These are phyloP conservation scores for Anthoscopus minutus DNA, from an alignment of 2,113 vertebrate genomes.

Conservation along the genomic window DNA sequence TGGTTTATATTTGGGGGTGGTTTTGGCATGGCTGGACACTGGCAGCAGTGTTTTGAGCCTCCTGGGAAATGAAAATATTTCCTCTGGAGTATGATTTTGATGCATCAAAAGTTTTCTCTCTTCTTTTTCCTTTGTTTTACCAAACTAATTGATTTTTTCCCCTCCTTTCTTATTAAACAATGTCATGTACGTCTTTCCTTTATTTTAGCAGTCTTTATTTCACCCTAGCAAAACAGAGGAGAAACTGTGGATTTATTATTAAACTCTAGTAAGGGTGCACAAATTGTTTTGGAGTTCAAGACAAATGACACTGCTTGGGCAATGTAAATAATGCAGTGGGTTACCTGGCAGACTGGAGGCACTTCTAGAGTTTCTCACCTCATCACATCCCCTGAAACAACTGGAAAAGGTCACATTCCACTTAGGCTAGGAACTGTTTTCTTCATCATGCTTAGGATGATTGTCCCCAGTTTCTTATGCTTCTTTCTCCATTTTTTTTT, in stretches of 20 bases:
- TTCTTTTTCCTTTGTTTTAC: neutral
- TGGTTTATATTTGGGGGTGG: neutral
- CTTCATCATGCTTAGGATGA: neutral
- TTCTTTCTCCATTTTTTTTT: neutral
- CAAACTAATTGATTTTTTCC: too few species aligned
- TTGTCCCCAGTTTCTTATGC: neutral
- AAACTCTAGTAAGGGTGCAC: neutral
- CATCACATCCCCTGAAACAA: neutral
- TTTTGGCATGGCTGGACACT: neutral
- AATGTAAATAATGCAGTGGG: constrained; percentile 6
- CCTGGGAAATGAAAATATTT: neutral
- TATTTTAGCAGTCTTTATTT: neutral
- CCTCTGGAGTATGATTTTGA: neutral
- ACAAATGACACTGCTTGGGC: neutral
- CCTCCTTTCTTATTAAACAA: too few species aligned
- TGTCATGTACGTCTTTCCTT: rapidly evolving
- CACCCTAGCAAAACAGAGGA: neutral
- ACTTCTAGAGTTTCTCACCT: constrained; percentile 34
- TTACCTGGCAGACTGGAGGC: neutral
- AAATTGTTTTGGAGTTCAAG: neutral
- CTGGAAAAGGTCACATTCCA: neutral
- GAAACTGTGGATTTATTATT: neutral
- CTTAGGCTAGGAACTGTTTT: neutral
- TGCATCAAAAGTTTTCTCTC: neutral
- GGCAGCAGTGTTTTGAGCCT: neutral